phyloP scores from a whole-genome alignment of 2,888 invertebrate species.

The Dyspetes luteomarginatus region DNA sequence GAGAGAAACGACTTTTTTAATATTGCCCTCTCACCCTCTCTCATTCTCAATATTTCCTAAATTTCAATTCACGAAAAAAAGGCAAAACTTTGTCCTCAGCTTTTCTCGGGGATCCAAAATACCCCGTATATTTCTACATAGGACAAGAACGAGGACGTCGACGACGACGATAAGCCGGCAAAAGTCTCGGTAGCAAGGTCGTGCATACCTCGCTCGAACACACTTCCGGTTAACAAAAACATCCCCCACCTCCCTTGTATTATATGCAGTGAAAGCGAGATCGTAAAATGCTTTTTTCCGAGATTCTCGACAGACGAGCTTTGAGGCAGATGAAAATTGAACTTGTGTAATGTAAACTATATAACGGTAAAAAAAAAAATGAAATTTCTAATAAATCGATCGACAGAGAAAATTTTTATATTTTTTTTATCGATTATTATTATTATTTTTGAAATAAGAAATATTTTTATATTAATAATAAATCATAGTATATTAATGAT shows the following conservation, averaged over 20 bases:
- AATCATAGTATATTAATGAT: too few relatives aligned
- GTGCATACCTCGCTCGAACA: conserved; percentile 57
- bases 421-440: too few relatives aligned
- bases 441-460: too few relatives aligned
- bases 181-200: conserved; percentile 14
- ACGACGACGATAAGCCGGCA: not conserved
- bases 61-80: conserved; percentile 14
- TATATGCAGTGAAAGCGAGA: conserved; percentile 60
- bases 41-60: conserved; percentile 26
- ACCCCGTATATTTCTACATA: conserved; percentile 50
- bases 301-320: conserved; percentile 54
- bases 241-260: conserved; percentile 39
- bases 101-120: conserved; percentile 9
- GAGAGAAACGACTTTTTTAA: not conserved
- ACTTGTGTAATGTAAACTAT: too few relatives aligned
- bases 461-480: too few relatives aligned
- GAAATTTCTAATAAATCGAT: too few relatives aligned
- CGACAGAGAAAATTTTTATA: too few relatives aligned
- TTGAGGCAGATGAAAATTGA: too few relatives aligned
- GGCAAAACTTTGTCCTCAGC: not conserved
- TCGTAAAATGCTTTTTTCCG: conserved; percentile 62
- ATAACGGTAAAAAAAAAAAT: too few relatives aligned
- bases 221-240: conserved; percentile 47
- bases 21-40: not conserved
- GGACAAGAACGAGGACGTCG: conserved; percentile 7